A percentile compares a stretch with the other conserved stretches of the same genome.
These are phyloP conservation scores for Protobothrops flavoviridis DNA, from an alignment of 2,113 vertebrate genomes.

Conservation along the genomic window DNA sequence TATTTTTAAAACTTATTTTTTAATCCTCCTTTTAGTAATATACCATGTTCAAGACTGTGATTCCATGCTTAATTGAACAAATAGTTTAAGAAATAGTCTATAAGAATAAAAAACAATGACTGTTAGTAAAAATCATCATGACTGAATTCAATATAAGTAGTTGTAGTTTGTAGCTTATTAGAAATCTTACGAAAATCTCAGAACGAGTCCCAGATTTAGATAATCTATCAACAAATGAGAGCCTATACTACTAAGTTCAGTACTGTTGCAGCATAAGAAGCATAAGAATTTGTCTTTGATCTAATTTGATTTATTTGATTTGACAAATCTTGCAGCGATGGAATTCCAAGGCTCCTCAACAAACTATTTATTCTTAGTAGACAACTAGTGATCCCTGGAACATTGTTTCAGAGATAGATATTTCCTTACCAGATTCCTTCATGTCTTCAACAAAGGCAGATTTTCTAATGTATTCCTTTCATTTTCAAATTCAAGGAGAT, in stretches of 20 bases:
- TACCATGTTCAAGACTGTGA: not conserved
- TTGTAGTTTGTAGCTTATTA: not conserved
- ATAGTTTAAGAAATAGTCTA: not conserved
- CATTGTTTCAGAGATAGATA: not conserved
- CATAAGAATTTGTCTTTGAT: not conserved
- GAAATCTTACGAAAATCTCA: constrained; percentile 4
- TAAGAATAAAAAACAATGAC: not conserved
- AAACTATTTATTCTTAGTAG: not conserved
- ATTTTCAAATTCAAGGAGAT: not conserved
- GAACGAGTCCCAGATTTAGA: constrained; percentile 25
- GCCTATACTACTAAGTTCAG: not conserved
- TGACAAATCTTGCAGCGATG: not conserved
- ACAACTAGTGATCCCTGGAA: not conserved
- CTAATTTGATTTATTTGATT: not conserved
- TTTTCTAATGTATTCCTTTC: not conserved
- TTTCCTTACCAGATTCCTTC: not conserved
- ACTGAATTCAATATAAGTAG: not conserved
- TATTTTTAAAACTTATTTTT: not conserved
- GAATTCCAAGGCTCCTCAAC: not conserved
- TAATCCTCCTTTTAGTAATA: not conserved
- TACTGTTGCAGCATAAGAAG: not conserved
- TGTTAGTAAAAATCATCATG: not conserved
- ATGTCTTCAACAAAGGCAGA: not conserved
- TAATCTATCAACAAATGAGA: not conserved
- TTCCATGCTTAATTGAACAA: not conserved